phyloP scores from a whole-genome alignment of 2,113 vertebrate genomes.

The Arizona elegans region DNA sequence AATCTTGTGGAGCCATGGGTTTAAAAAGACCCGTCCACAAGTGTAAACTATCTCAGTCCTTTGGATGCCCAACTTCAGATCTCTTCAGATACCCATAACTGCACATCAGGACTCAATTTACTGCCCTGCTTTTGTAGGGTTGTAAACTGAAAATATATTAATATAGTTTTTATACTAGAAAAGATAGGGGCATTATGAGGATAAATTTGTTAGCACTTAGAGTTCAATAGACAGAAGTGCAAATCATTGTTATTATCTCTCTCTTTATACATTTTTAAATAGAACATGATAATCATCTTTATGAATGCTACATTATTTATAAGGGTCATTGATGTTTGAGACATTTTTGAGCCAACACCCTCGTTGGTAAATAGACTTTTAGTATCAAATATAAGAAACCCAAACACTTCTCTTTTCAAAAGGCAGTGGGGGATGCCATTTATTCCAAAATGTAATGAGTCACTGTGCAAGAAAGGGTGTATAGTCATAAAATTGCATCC shows the following conservation, averaged over 20 bases:
- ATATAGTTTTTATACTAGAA: conserved; percentile 28
- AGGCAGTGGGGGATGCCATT: conserved; percentile 28
- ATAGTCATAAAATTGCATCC: background rate
- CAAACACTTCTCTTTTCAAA: conserved; percentile 28
- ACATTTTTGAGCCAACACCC: conserved; percentile 54
- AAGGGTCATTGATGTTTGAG: conserved; percentile 66
- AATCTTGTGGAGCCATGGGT: background rate
- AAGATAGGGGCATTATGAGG: conserved; percentile 49
- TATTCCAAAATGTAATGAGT: background rate
- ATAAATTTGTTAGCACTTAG: conserved; percentile 53
- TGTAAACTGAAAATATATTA: conserved; percentile 7
- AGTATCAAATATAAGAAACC: conserved; percentile 47
- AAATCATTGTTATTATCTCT: conserved; percentile 70
- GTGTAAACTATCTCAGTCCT: background rate
- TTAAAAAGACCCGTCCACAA: background rate
- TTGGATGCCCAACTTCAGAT: background rate
- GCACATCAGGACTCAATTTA: background rate
- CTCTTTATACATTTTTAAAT: conserved; percentile 73
- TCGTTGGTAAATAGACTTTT: conserved; percentile 57
- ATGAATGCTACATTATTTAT: conserved; percentile 70
- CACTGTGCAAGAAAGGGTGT: background rate
- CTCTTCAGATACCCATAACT: background rate
- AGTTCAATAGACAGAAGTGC: conserved; percentile 62
- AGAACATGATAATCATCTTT: conserved; percentile 70
- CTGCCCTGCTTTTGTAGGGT: background rate